Evolutionary conservation across 1,140 invertebrate genomes (phyloP), one percentile per base, ranked within the genome.

Genomic region (Marisa cornuarietis): DNA sequence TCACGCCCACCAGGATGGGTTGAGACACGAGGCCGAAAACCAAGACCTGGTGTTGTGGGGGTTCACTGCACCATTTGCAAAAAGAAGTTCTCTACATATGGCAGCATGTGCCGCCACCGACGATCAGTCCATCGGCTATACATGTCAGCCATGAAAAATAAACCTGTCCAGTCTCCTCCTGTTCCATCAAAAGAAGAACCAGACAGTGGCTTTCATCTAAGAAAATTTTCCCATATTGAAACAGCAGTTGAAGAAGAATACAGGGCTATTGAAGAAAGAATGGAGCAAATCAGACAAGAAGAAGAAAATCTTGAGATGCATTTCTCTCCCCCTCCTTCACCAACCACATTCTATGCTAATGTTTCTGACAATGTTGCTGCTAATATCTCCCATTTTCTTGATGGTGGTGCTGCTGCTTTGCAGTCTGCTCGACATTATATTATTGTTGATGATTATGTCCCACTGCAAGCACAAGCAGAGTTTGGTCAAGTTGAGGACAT

Each of bases 61-160:
- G 65, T 52, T 51, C 61, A 63, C 54, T 86, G 85, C 68, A 82
- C 79, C 22, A 79, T 86, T 52, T 86, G 85, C 73, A 85, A 86
- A 75, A 85, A 83, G 61, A 81, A 82, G 66, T 86, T 86, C 73
- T 80, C 80, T n/a, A 79, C 79, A 20, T 86, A 86, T 54, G 79
- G 83, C 4, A 85, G 83, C 51, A 83, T 86, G 84, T 86, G 85
- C 68, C 79, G 82, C 54, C 85, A 86, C 61, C 80, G 82, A 51
- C 72, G 85, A 61, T 73, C 83, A n/a, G 85, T 83, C 31, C 85
- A 86, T 74, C 76, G 74, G 24, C 78, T 79, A 0, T 58, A 58
- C 54, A 58, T 58, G 54, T 58, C 54, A 6, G 4, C 54, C 4
- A 51, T 77, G n/a, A 77, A 77, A 65, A 77, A 75, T 54, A 49